phyloP scores from a whole-genome alignment of 1,140 invertebrate genomes.

The Arctopsyche grandis region DNA sequence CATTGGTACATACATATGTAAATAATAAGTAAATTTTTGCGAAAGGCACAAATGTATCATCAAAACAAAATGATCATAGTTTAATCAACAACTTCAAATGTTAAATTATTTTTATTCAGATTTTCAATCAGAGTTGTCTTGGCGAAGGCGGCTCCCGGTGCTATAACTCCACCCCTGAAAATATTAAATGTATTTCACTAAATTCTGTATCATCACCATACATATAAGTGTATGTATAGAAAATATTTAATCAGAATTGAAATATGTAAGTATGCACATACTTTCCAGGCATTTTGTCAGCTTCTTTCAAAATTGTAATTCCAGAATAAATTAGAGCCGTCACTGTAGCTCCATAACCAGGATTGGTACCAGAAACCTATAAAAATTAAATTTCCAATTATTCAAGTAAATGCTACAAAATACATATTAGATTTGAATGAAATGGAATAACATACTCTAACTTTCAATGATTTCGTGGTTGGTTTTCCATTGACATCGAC shows the following conservation, averaged over 20 bases:
- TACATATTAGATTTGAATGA: slow-evolving; percentile 53
- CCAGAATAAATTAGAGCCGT: slow-evolving; percentile 77
- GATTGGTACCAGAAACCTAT: slow-evolving; percentile 72
- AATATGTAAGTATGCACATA: slow-evolving; percentile 60
- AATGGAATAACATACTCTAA: slow-evolving; percentile 67
- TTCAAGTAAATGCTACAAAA: slow-evolving; percentile 13
- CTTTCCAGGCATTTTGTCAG: slow-evolving; percentile 77
- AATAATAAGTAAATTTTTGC: no score
- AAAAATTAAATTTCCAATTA: slow-evolving; percentile 28
- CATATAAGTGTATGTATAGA: slow-evolving; percentile 28
- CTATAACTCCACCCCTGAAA: slow-evolving; percentile 65
- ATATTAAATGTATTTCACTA: slow-evolving; percentile 39
- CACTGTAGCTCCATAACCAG: slow-evolving; percentile 86
- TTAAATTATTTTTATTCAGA: slow-evolving; percentile 70
- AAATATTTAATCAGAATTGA: no score
- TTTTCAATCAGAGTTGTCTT: slow-evolving; percentile 73
- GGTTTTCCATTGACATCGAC: slow-evolving; percentile 70
- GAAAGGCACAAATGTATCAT: no score
- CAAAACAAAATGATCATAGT: no score
- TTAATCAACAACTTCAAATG: slow-evolving; percentile 66
- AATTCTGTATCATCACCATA: background rate
- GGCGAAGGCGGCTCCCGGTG: slow-evolving; percentile 67
- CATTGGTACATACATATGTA: no score
- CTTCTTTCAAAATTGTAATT: slow-evolving; percentile 80
- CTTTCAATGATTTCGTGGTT: slow-evolving; percentile 76